Base-by-base conservation (phyloP, 35 echinoderm and acorn worm genomes). In the Heliocidaris erythrogramma region DNA sequence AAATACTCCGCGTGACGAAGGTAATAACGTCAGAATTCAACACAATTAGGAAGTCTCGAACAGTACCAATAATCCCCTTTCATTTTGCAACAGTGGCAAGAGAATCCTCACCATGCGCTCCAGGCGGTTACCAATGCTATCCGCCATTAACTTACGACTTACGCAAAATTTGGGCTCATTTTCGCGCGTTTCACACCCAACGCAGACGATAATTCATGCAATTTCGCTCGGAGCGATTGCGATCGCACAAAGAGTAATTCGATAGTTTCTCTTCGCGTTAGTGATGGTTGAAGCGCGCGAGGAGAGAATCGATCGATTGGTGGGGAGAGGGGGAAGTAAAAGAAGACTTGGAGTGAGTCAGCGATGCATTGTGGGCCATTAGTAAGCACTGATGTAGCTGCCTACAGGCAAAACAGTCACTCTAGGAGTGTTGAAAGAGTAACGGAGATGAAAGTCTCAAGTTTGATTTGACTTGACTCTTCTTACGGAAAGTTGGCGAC, bases 161-260 rank as follows among this genome's bases (percentile, higher is more conserved):
- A 89, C 87, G 87, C 87, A 89, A 89, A 89, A 89, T 89, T 89
- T 89, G 31, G 87, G 87, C 32, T 89, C 87, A 89, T 89, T 89
- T 89, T 89, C 47, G 87, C 87, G 87, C 87, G 87, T 9, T 89
- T 89, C 87, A 89, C 87, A 89, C 87, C 87, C 87, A 48, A 30
- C 87, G 87, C 87, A 89, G 87, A 89, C 87, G 87, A 89, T 89
- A 89, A 89, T 89, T 89, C 87, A 89, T 89, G 87, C 31, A 89
- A 89, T 47, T 48, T 89, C 87, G 87, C 87, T 48, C 31, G 12
- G 87, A 89, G 87, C 87, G 87, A 89, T 89, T 89, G 87, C 87
- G 87, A 89, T 89, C 87, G 87, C 87, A 89, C 87, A 89, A 89
- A 89, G 87, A 89, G 87, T 89, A 89, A 89, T 89, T 89, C 87